Base-by-base conservation (phyloP, 2,797 vertebrate species). In the Harpagifer antarcticus region DNA sequence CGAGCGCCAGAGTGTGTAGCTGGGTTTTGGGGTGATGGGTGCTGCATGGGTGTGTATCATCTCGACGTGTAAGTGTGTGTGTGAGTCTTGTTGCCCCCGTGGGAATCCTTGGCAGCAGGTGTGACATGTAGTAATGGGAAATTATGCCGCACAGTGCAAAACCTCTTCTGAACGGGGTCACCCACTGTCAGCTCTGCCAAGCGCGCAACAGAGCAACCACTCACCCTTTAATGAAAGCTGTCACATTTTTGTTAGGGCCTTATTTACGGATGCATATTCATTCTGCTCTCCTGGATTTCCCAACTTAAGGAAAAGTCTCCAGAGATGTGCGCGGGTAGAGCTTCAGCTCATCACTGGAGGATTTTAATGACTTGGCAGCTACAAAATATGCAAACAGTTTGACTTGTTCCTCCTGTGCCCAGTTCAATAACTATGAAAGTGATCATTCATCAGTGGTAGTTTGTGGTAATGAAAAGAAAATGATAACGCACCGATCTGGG, bases 121-220 rank as follows among this genome's bases (percentile, higher is more conserved):
- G 93, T 92, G 92, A 95, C 92, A 92, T 91, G 91, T 91, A 93
- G 90, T 95, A 94, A 94, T 93, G 89, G 91, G 91, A 93, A 93
- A 95, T 94, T 94, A 93, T 94, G 91, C 93, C 91, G 85, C 78
- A 84, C 83, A 84, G 92, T 91, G 92, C 91, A 92, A 88, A 92
- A 93, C 91, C 89, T 92, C 79, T 85, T 76, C 81, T 84, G 91
- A 90, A 90, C 73, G 87, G 90, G 90, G 92, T 94, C 91, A 92
- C 88, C 90, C 89, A 89, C 86, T 92, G 89, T 89, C 91, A 91
- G 87, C 83, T 79, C 81, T 86, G 86, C 88, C 88, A 90, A 85
- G 90, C 76, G 52, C 75, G 31, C 85, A 91, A 88, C 90, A 81
- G 82, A 89, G 78, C 87, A 85, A 73, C 79, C 81, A 69, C 88